These are phyloP conservation scores for Actenoides lindsayi DNA, from an alignment of 2,113 vertebrate genomes.

Conservation along the genomic window DNA sequence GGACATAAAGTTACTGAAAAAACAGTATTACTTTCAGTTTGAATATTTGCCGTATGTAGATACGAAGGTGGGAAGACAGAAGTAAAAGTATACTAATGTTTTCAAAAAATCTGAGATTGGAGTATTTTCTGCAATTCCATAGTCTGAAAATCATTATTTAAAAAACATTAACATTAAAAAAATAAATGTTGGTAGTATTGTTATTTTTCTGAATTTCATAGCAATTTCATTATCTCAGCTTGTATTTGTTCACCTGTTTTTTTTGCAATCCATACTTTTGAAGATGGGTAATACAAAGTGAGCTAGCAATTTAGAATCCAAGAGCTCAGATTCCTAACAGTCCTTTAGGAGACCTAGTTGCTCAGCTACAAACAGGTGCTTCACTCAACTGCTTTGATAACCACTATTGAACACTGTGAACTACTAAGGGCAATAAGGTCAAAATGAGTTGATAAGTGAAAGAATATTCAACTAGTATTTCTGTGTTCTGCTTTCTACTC, in stretches of 20 bases:
- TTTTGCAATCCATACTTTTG: background rate
- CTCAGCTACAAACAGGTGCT: background rate
- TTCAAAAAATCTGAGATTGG: background rate
- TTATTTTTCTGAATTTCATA: background rate
- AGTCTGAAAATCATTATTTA: background rate
- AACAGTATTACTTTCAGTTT: background rate
- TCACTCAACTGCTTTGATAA: background rate
- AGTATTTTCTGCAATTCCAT: background rate
- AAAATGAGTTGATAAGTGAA: background rate
- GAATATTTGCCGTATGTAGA: background rate
- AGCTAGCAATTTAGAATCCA: background rate
- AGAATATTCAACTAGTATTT: background rate
- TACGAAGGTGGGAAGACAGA: background rate
- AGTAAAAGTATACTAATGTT: fast-evolving
- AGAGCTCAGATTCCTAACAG: background rate
- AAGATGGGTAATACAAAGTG: background rate
- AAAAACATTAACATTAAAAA: background rate
- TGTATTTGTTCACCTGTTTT: fast-evolving
- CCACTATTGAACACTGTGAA: background rate
- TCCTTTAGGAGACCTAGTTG: background rate
- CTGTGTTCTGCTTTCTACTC: background rate
- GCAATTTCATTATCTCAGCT: background rate
- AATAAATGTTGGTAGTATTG: fast-evolving
- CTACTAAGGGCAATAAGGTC: background rate
- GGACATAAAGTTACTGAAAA: background rate